Base-by-base conservation (phyloP, 2,888 invertebrate genomes). In the Scotopteryx bipunctaria region DNA sequence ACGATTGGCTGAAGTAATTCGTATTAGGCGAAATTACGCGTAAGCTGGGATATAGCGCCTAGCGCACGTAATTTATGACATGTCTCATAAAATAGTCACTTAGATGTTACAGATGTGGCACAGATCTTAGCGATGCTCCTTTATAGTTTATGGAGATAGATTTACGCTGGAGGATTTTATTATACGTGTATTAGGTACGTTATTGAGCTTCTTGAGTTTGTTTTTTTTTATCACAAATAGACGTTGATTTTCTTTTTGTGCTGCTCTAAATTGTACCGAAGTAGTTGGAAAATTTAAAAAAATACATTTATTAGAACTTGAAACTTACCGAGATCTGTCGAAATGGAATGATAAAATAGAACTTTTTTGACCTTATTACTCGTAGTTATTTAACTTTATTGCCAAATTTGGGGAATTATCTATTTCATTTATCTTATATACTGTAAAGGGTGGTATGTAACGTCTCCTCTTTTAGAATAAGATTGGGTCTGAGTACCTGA, bases 51-150 rank as follows among this genome's bases (percentile, higher is more conserved):
- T 42, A 36, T 42, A 49, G 35, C 31, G 21, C 29, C 29, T 21
- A 6, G 8, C 31, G 19, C 27, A 33, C 36, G 42, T 42, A 36
- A 42, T 42, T 40, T 47, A 47, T 23, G 46, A 25, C 21, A 36
- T 16, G 2, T 21, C 40, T 51, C 51, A 21, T 51, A 45, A 40
- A 50, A 44, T 35, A 35, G 33, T 50, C 44, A 23, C 51, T 45
- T 16, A 32, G 19, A 29, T 31, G 21, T 11, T 32, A 32, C 42
- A 32, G 11, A 32, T 43, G 32, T 36, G 31, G 14, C 41, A 29
- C 15, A 23, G 15, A 16, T 23, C 6, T 15, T 19, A 11, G 27
- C 36, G 21, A 36, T 35, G 42, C 13, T n/a, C 2, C 29, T 48
- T 48, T 41, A 41, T 11, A 17, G 21, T 15, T 29, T 23, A 41